Evolutionary conservation across 2,113 vertebrate genomes (phyloP).

Genomic region (Mus pahari): DNA sequence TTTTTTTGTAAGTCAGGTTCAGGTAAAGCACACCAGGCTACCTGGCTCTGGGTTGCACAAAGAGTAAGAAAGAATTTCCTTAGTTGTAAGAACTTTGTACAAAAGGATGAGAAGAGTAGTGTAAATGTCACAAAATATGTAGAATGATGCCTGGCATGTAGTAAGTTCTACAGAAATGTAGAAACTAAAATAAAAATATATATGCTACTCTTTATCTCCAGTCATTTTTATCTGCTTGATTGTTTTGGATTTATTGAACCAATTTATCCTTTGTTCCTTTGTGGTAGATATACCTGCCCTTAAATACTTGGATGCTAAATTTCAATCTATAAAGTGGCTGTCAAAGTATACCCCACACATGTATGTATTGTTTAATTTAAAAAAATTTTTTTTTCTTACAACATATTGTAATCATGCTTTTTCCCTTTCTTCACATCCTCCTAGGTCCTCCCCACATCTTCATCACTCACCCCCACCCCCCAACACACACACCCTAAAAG

Average conservation of each 20-base stretch:
- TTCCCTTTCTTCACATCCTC: neutral
- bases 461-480: neutral
- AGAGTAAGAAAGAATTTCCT: neutral
- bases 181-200: neutral
- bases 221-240: neutral
- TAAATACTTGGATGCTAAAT: neutral
- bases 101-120: neutral
- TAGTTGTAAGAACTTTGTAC: neutral
- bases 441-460: neutral
- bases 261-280: neutral
- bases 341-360: neutral
- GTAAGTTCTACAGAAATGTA: neutral
- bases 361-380: neutral
- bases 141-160: neutral
- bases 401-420: neutral
- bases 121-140: neutral
- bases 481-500: neutral
- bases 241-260: neutral
- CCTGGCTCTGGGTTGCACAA: neutral
- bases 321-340: neutral
- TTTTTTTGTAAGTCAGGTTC: neutral
- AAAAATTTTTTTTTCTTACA: neutral
- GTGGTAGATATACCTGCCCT: neutral
- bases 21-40: neutral
- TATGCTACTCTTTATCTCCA: neutral